phyloP scores from a whole-genome alignment of 2,113 vertebrate genomes.

The Agapornis roseicollis region DNA sequence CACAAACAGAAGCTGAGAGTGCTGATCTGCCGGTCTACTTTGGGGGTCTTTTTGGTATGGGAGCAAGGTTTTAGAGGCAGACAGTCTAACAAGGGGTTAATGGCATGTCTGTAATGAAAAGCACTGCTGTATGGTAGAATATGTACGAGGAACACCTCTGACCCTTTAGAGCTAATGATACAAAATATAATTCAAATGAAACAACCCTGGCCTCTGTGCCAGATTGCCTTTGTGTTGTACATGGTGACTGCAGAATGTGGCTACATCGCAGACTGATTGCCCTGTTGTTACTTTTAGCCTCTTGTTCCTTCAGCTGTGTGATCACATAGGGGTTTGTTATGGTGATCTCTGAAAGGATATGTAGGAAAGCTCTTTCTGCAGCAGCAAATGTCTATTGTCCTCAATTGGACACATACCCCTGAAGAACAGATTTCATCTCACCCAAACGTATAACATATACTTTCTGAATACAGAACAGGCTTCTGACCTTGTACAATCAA shows the following conservation, averaged over 20 bases:
- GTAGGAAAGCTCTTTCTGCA: neutral
- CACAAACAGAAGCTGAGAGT: neutral
- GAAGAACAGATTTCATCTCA: neutral
- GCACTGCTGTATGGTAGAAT: neutral
- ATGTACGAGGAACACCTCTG: neutral
- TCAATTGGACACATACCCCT: neutral
- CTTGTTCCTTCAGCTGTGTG: neutral
- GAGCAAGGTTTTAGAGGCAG: neutral
- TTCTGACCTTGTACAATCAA: neutral
- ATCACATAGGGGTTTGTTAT: neutral
- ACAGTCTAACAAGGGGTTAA: neutral
- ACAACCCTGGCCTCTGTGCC: neutral
- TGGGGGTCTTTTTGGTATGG: neutral
- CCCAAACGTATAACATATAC: neutral
- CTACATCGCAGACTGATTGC: neutral
- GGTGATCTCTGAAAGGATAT: neutral
- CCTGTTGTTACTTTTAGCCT: neutral
- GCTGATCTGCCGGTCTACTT: neutral
- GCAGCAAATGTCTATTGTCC: slow-evolving; percentile 16
- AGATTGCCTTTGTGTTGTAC: neutral
- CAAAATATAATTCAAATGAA: neutral
- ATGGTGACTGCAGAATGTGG: neutral
- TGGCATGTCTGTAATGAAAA: neutral
- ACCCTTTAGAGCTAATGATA: neutral
- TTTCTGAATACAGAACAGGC: neutral